Evolutionary conservation across 2,113 vertebrate species (phyloP), one percentile per base, ranked within the genome.

Genomic region (Pluvialis apricaria): DNA sequence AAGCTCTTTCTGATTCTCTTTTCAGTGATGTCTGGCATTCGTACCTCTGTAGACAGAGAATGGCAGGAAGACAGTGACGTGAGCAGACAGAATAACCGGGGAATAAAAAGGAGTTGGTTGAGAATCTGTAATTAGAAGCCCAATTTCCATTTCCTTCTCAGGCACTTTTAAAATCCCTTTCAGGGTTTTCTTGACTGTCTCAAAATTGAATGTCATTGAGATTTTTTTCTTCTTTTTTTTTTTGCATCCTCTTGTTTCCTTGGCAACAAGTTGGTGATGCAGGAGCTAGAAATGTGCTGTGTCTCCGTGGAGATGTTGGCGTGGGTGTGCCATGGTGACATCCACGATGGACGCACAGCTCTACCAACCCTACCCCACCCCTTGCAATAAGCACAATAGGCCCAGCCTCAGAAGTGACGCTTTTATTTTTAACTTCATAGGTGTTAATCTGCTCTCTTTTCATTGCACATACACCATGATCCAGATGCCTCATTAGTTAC

Each of bases 201-300:
- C 97, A 95, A 97, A 98, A 98, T 78, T 97, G 97, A 98, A 98
- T 98, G 97, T 97, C 97, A 98, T 97, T 98, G 97, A 98, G 97
- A 93, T 94, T 76, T 97, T 97, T 45, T 90, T 52, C 28, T 36
- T 58, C 28, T 69, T 45, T 16, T 28, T 29, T 49, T 64, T 93
- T 97, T 95, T 97, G 90, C 96, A 97, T 97, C 97, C 82, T 98
- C 96, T 94, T 92, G 98, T 98, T 98, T 98, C 98, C 98, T 97
- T 98, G 98, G 98, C 97, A 98, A 98, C 98, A 97, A 97, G 97
- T 98, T 98, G 97, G 96, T 98, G 97, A 98, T 98, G 97, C 95
- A 98, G 96, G 94, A 97, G 96, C 97, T 97, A 96, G 95, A 97
- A 98, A 98, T 98, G 96, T 96, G 96, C 97, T 97, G 71, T 93